Percentiles rank a stretch among this genome's conserved stretches.
phyloP scores from a whole-genome alignment of 2,797 vertebrate genomes.

The Macroramphosus scolopax region DNA sequence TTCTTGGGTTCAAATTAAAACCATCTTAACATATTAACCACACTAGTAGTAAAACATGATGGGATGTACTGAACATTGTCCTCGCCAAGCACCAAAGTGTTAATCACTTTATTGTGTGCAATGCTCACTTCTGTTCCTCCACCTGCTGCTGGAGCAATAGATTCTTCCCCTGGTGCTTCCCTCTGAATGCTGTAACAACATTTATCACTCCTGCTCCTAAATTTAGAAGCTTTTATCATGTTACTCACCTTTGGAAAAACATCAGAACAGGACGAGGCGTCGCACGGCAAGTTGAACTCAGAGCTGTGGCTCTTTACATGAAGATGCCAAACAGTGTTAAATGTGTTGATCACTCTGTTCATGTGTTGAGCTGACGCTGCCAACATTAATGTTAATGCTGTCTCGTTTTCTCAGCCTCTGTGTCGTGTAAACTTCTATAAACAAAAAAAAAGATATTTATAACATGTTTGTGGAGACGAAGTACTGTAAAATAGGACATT shows the following conservation, averaged over 20 bases:
- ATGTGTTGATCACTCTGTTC: conserved; percentile 2
- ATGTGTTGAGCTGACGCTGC: conserved; percentile 29
- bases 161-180: too few relatives aligned
- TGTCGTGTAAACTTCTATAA: conserved; percentile 58
- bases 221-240: conserved; percentile 15
- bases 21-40: too few relatives aligned
- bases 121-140: too few relatives aligned
- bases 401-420: conserved; percentile 45
- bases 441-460: conserved; percentile 71
- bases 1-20: too few relatives aligned
- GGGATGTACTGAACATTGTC: too few relatives aligned
- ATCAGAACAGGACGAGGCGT: conserved; percentile 2
- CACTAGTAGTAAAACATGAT: too few relatives aligned
- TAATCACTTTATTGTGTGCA: too few relatives aligned
- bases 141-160: too few relatives aligned
- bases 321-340: conserved; percentile 51
- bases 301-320: conserved; percentile 24
- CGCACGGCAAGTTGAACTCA: conserved; percentile 29
- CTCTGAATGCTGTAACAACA: too few relatives aligned
- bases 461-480: conserved; percentile 55
- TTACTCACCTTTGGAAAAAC: neutral
- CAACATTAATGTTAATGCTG: conserved; percentile 36
- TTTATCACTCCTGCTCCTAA: too few relatives aligned
- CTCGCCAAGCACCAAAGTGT: too few relatives aligned
- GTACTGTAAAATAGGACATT: conserved; percentile 64